A percentile compares a stretch with the other conserved stretches of the same genome.
These are phyloP conservation scores for Plectrocnemia conspersa DNA, from an alignment of 1,140 invertebrate species.

Conservation along the genomic window DNA sequence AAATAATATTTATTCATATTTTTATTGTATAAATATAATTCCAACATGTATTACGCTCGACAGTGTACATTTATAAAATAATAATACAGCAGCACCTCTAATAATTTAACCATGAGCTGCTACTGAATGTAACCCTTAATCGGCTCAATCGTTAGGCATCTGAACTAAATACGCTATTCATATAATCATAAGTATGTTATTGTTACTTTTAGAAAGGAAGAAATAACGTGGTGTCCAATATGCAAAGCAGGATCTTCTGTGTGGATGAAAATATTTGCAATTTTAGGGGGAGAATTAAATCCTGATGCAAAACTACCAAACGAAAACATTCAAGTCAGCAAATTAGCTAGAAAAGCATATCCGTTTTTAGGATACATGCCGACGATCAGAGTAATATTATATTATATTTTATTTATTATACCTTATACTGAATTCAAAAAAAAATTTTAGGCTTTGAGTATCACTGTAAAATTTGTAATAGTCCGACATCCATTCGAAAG, in stretches of 20 bases:
- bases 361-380: conserved; percentile 39
- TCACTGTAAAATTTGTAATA: conserved; percentile 43
- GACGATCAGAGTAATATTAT: conserved; percentile 18
- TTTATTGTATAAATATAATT: too few species aligned
- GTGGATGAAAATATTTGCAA: conserved; percentile 53
- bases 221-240: conserved; percentile 54
- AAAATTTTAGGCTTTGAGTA: conserved; percentile 12
- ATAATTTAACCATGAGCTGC: too few species aligned
- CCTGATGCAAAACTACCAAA: conserved; percentile 26
- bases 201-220: conserved; percentile 40
- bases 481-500: conserved; percentile 63
- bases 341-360: conserved; percentile 41
- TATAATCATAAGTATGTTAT: too few species aligned
- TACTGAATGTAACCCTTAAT: too few species aligned
- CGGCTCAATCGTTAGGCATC: too few species aligned
- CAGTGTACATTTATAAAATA: too few species aligned
- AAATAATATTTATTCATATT: too few species aligned
- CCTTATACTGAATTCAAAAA: too few species aligned
- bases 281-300: conserved; percentile 40
- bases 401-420: conserved; percentile 36
- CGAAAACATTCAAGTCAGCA: conserved; percentile 23
- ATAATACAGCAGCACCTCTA: too few species aligned
- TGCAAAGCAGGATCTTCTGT: conserved; percentile 55
- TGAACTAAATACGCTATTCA: too few species aligned
- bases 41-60: too few species aligned